Percentiles rank a stretch among this genome's conserved stretches.
These are phyloP conservation scores for Syncerus caffer DNA, from an alignment of 2,797 vertebrate genomes.

Conservation along the genomic window DNA sequence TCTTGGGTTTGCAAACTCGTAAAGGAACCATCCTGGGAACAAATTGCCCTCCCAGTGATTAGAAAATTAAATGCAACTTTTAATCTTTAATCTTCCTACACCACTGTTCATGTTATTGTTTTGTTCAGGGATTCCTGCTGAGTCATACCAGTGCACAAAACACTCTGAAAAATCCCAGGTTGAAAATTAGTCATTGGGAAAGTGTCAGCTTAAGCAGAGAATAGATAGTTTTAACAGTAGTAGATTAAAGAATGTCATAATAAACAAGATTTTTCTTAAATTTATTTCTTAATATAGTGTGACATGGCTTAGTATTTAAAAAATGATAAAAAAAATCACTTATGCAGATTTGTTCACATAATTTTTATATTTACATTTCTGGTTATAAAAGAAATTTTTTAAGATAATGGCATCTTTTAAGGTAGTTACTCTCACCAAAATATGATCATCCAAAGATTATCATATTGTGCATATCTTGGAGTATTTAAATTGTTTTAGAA, in stretches of 20 bases:
- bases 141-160: background rate
- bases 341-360: background rate
- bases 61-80: conserved; percentile 73
- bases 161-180: conserved; percentile 13
- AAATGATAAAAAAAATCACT: background rate
- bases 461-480: background rate
- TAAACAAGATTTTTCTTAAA: conserved; percentile 38
- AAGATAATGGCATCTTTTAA: background rate
- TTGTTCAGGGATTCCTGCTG: conserved; percentile 57
- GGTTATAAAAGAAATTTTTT: background rate
- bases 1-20: background rate
- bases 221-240: background rate
- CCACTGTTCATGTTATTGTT: conserved; percentile 35
- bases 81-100: conserved; percentile 61
- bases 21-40: conserved; percentile 41
- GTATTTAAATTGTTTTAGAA: background rate
- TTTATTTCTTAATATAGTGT: conserved; percentile 42
- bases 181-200: conserved; percentile 16
- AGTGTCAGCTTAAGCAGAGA: background rate
- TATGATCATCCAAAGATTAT: background rate
- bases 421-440: background rate
- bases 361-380: conserved; percentile 21
- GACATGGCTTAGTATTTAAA: background rate
- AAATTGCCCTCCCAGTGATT: conserved; percentile 60
- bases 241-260: conserved; percentile 6